Evolutionary conservation across 2,888 invertebrate species (phyloP), one percentile per base, ranked within the genome.

Genomic region (Drosophila yooni): DNA sequence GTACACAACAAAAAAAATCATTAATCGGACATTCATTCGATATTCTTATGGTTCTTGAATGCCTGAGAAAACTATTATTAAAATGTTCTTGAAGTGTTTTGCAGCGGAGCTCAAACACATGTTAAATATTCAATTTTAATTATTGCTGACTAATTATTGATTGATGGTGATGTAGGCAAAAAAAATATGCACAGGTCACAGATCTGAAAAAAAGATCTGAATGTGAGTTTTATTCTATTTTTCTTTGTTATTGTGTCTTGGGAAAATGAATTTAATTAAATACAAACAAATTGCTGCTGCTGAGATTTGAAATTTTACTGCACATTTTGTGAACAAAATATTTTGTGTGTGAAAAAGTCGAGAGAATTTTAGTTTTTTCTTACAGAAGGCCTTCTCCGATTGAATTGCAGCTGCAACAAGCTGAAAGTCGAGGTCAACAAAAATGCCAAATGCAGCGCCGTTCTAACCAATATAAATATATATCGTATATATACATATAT

Each of bases 341-440:
- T 31, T 40, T 36, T 29, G 57, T 82, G 68, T 88, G 82, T 74
- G 86, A 79, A 67, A 52, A 53, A 76, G 66, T 70, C 52, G 64
- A 71, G 64, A 73, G 74, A 74, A 50, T 59, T 59, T 70, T 67
- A 2, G 46, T 15, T 8, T 8, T 46, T 25, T 11, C 21, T 27
- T 29, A 29, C 50, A 29, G 15, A 67, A 58, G 54, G 51, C 64
- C 56, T 70, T 71, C 67, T 72, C 57, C 53, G 7, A 18, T 54
- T 18, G 58, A 10, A 18, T 57, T 18, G 63, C 69, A 78, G 70
- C 60, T 68, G 61, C 21, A 46, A 52, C 56, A 58, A 69, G 73
- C 76, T 76, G 79, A 85, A 85, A 89, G 89, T 83, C 82, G 83
- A 89, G 89, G 86, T 68, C 85, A 73, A 77, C 71, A 82, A 52